Evolutionary conservation across 2,113 vertebrate genomes (phyloP), one percentile per base, ranked within the genome.

Genomic region (Cheirogaleus medius): DNA sequence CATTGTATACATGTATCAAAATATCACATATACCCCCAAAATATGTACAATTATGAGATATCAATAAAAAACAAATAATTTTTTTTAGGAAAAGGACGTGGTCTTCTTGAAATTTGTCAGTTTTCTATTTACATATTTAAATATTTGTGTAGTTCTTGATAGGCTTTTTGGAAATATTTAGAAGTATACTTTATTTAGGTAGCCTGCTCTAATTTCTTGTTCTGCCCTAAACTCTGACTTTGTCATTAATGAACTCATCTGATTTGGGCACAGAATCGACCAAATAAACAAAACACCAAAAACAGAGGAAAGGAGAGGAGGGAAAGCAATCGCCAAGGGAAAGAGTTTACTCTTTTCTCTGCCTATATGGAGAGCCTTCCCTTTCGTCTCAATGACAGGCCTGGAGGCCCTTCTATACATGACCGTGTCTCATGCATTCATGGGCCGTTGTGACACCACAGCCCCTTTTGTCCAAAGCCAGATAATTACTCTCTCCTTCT

Each of bases 401-500:
- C 97, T 97, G 95, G 97, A 97, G 98, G 98, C 98, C 83, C 97
- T 98, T 98, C 95, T 99, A 37, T 98, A 98, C 98, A 96, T 95
- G 98, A 90, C 98, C 98, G 97, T 99, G 99, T 98, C 99, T 97
- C 98, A 99, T 99, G 99, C 99, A 99, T 99, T 99, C 99, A 99
- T 99, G 98, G 99, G 98, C 98, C 85, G 81, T 98, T 97, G 98
- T 99, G 99, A 99, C 99, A 98, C 98, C 98, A 49, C 98, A 98
- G 99, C 92, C 97, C 97, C 99, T 98, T 99, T 99, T 99, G 99
- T 99, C 98, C 49, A 0, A 85, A 98, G 98, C 85, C 97, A 76
- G 98, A 98, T 98, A 98, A 95, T 71, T 96, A 97, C 97, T 98
- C 98, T 98, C 95, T 95, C 96, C 97, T 98, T 97, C 98, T 98